Evolutionary conservation across 2,888 invertebrate species (phyloP).

Genomic region (Uloborus plumipes): DNA sequence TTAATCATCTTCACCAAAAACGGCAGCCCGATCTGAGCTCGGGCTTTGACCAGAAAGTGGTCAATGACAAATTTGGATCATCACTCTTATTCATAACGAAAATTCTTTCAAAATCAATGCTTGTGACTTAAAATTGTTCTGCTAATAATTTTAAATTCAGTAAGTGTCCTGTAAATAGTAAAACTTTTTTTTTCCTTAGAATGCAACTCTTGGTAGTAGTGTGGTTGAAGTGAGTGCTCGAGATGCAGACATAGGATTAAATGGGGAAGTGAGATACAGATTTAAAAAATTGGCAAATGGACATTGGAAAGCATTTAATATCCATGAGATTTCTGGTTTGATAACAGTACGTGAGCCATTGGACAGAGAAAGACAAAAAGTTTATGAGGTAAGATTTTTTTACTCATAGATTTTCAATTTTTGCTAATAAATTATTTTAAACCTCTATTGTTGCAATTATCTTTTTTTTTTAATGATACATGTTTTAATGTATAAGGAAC

Average conservation of each 20-base stretch:
- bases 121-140: neutral
- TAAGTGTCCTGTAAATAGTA: neutral
- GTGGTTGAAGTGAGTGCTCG: slow-evolving; percentile 85
- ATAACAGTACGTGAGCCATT: slow-evolving; percentile 81
- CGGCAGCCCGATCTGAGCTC: too few relatives aligned
- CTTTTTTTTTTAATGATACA: too few relatives aligned
- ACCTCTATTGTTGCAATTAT: too few relatives aligned
- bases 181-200: slow-evolving; percentile 74
- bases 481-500: too few relatives aligned
- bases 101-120: neutral
- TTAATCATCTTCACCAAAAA: too few relatives aligned
- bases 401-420: neutral
- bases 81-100: too few relatives aligned
- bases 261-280: slow-evolving; percentile 89
- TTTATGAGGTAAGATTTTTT: slow-evolving; percentile 81
- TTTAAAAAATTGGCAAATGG: slow-evolving; percentile 84
- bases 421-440: too few relatives aligned
- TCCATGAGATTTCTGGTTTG: slow-evolving; percentile 84
- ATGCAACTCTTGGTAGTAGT: slow-evolving; percentile 85
- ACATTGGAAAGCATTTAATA: slow-evolving; percentile 85
- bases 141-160: neutral
- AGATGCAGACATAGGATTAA: slow-evolving; percentile 90
- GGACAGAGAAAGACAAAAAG: slow-evolving; percentile 86
- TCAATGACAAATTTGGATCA: too few relatives aligned
- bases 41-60: too few relatives aligned